Percentiles rank a stretch among this genome's conserved stretches.
Evolutionary conservation across 2,113 vertebrate genomes (phyloP).

Genomic region (Cichladusa arquata): DNA sequence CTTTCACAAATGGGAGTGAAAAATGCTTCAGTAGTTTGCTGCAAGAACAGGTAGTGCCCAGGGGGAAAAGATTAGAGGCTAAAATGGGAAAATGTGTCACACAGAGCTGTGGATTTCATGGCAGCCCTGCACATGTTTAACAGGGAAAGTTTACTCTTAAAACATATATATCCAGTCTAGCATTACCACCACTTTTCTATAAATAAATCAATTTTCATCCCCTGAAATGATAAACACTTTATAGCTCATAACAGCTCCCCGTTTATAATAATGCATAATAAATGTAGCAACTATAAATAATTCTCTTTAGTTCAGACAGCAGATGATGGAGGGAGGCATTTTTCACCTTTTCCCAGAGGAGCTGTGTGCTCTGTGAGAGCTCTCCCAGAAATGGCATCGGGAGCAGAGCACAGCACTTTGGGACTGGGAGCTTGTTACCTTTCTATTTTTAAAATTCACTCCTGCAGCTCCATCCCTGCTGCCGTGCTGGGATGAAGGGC

Average conservation of each 20-base stretch:
- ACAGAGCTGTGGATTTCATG: neutral
- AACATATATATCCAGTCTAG: neutral
- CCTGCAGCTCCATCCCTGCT: neutral
- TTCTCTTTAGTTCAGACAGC: neutral
- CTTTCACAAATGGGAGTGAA: neutral
- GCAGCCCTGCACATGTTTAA: neutral
- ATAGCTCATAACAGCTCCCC: neutral
- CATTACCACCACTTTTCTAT: neutral
- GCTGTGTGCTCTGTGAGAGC: neutral
- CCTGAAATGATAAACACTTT: neutral
- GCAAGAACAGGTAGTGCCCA: neutral
- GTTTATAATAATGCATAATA: neutral
- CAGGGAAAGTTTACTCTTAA: neutral
- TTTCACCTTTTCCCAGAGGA: neutral
- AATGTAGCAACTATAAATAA: neutral
- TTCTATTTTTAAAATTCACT: constrained; percentile 2
- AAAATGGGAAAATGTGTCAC: neutral
- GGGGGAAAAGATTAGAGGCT: neutral
- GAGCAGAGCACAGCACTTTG: neutral
- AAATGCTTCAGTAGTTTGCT: constrained; percentile 4
- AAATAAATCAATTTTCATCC: neutral
- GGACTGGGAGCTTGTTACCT: neutral
- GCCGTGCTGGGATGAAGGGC: constrained; percentile 28
- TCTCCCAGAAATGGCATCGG: neutral
- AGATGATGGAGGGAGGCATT: neutral